Percentiles rank a stretch among this genome's conserved stretches.
phyloP scores from a whole-genome alignment of 2,113 vertebrate species.

The Rhea americana region DNA sequence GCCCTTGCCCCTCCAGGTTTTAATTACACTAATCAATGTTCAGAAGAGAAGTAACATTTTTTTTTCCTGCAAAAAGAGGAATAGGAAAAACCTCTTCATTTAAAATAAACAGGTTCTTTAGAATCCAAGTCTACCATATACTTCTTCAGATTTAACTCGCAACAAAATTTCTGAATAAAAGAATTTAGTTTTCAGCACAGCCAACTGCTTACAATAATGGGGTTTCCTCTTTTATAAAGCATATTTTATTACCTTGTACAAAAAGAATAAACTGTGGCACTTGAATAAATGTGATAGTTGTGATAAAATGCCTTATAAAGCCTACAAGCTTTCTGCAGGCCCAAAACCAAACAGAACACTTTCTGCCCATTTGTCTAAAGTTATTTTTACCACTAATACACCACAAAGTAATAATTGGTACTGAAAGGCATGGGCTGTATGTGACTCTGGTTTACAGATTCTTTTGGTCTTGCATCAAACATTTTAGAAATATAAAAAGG shows the following conservation, averaged over 20 bases:
- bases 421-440: background rate
- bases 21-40: background rate
- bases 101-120: background rate
- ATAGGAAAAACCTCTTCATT: background rate
- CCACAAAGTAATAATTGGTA: background rate
- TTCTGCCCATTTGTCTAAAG: background rate
- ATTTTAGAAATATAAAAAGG: background rate
- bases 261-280: background rate
- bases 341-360: background rate
- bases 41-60: background rate
- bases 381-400: background rate
- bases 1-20: background rate
- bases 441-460: background rate
- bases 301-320: background rate
- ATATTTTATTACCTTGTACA: background rate
- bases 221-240: background rate
- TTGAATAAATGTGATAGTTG: background rate
- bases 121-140: background rate
- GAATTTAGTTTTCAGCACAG: background rate
- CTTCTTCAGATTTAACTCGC: background rate
- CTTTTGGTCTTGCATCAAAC: background rate
- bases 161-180: slow-evolving; percentile 12
- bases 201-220: slow-evolving; percentile 22
- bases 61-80: background rate
- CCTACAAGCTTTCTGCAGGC: background rate